phyloP scores from a whole-genome alignment of 2,888 invertebrate genomes.

The Diarsia rubi region DNA sequence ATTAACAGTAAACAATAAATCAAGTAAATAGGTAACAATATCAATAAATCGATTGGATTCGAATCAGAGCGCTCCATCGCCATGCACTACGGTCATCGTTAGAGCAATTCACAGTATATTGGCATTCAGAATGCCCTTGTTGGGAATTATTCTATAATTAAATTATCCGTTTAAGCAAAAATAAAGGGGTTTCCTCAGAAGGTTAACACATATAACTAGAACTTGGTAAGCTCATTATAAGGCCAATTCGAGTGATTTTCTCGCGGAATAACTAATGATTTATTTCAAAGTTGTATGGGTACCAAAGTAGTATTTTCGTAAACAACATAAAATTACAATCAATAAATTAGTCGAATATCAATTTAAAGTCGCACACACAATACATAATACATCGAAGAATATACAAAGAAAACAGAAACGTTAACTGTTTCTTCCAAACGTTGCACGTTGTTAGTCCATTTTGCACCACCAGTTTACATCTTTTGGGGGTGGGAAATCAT shows the following conservation, averaged over 20 bases:
- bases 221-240: neutral
- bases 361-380: too few species aligned
- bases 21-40: neutral
- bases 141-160: conserved; percentile 52
- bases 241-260: neutral
- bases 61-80: conserved; percentile 26
- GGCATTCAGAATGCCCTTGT: conserved; percentile 65
- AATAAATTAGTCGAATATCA: too few species aligned
- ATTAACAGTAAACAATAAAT: neutral
- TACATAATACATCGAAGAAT: too few species aligned
- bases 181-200: conserved; percentile 8
- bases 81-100: conserved; percentile 27
- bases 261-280: too few species aligned
- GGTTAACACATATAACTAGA: neutral
- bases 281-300: too few species aligned
- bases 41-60: conserved; percentile 22
- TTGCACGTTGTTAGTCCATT: too few species aligned
- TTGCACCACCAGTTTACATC: too few species aligned
- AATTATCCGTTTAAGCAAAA: conserved; percentile 23
- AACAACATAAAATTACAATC: too few species aligned
- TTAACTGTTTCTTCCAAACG: too few species aligned
- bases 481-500: too few species aligned
- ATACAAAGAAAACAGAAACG: too few species aligned
- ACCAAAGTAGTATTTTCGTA: too few species aligned
- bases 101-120: conserved; percentile 14